Conservation (phyloP, 2,797 vertebrate genomes). For the Podarcis lilfordi region DNA sequence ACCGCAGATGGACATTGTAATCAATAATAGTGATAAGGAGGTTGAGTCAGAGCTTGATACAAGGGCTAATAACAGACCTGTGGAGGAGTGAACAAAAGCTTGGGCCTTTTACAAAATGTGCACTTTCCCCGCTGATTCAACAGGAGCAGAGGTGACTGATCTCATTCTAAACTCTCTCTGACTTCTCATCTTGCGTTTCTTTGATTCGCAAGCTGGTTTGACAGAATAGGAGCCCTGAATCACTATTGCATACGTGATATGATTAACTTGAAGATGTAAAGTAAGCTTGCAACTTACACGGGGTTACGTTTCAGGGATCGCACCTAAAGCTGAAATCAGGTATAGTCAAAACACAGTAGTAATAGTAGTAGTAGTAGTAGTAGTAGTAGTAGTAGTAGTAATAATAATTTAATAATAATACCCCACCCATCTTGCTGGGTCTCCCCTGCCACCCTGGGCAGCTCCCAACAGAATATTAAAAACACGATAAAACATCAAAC, state of each 20-base stretch:
- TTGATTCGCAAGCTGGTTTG: slow-evolving; percentile 24
- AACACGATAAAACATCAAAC: too few relatives aligned
- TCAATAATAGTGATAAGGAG: background rate
- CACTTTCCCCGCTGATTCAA: slow-evolving; percentile 20
- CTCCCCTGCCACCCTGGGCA: too few relatives aligned
- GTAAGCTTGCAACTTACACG: too few relatives aligned
- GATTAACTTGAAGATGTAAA: too few relatives aligned
- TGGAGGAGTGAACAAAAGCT: background rate
- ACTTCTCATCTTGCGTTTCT: slow-evolving; percentile 15
- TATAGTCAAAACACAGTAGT: too few relatives aligned
- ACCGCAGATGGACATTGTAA: slow-evolving; percentile 44
- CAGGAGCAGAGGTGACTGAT: slow-evolving; percentile 9
- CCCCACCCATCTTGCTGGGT: too few relatives aligned
- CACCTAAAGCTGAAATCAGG: too few relatives aligned
- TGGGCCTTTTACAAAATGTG: slow-evolving; percentile 17
- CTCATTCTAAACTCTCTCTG: slow-evolving; percentile 27
- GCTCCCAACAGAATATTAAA: too few relatives aligned
- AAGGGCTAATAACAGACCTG: slow-evolving; percentile 33
- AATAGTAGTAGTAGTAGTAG: too few relatives aligned
- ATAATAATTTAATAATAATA: too few relatives aligned
- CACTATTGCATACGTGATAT: too few relatives aligned
- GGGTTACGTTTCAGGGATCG: too few relatives aligned
- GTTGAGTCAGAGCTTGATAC: slow-evolving; percentile 45
- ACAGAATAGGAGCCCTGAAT: background rate
- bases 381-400: fast-evolving